Percentiles rank a stretch among this genome's conserved stretches.
phyloP scores from a whole-genome alignment of 2,888 invertebrate species.

The Pharmacophagus antenor region DNA sequence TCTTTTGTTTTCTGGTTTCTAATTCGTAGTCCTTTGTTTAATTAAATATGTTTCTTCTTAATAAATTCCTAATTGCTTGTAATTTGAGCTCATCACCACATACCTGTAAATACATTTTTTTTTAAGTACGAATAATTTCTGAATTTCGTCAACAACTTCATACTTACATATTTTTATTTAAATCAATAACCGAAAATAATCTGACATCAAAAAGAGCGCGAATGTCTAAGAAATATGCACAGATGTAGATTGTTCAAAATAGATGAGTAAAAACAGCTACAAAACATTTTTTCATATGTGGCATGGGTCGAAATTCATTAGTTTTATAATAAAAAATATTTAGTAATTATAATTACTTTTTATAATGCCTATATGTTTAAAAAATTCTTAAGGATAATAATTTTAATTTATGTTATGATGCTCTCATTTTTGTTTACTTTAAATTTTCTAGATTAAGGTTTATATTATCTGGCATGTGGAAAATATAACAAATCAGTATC shows the following conservation, averaged over 20 bases:
- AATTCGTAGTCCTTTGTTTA: background rate
- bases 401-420: background rate
- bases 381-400: background rate
- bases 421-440: background rate
- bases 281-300: no score
- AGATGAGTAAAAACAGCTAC: no score
- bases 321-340: no score
- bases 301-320: no score
- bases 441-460: background rate
- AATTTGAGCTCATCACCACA: background rate
- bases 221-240: no score
- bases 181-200: background rate
- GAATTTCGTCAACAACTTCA: no score
- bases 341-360: no score
- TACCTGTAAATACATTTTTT: background rate
- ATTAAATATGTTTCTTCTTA: background rate
- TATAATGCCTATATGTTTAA: no score
- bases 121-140: background rate
- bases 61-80: background rate
- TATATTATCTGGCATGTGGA: background rate
- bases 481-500: background rate
- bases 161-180: background rate
- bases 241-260: background rate
- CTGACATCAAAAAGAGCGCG: background rate
- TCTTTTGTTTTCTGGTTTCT: background rate